These are phyloP conservation scores for Rhingia campestris DNA, from an alignment of 2,888 invertebrate species.

Conservation along the genomic window DNA sequence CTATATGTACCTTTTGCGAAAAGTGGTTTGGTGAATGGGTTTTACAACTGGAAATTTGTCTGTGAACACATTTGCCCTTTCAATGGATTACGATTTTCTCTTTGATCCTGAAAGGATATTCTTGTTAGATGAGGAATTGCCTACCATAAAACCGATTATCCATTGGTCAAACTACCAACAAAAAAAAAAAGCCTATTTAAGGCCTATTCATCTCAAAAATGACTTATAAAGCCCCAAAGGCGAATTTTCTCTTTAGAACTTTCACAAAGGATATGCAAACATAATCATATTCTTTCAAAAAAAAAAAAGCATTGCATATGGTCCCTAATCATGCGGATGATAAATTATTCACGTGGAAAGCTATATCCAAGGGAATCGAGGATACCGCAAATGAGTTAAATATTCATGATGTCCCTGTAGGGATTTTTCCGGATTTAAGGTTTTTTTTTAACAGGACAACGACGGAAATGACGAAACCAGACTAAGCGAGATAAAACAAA, in stretches of 20 bases:
- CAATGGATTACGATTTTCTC: slow-evolving; percentile 3
- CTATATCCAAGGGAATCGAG: slow-evolving; percentile 23
- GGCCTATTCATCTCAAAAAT: slow-evolving; percentile 32
- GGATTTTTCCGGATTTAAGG: slow-evolving; percentile 46
- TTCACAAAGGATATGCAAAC: slow-evolving; percentile 35
- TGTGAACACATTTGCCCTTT: slow-evolving; percentile 29
- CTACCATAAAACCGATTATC: slow-evolving; percentile 38
- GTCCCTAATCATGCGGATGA: slow-evolving; percentile 68
- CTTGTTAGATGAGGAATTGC: slow-evolving; percentile 51
- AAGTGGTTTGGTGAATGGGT: background rate
- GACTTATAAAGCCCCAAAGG: slow-evolving; percentile 43
- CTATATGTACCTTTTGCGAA: slow-evolving; percentile 4
- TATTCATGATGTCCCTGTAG: slow-evolving; percentile 59
- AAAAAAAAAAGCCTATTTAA: background rate
- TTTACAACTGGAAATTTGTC: slow-evolving; percentile 22
- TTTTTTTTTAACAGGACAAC: slow-evolving; percentile 13
- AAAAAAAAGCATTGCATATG: slow-evolving; percentile 14
- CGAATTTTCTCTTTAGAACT: slow-evolving; percentile 8
- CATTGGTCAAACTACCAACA: slow-evolving; percentile 31
- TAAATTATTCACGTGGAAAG: slow-evolving; percentile 56
- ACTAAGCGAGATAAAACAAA: slow-evolving; percentile 36
- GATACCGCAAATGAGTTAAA: slow-evolving; percentile 66
- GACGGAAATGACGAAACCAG: slow-evolving; percentile 12
- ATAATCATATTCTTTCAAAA: slow-evolving; percentile 53
- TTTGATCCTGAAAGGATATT: slow-evolving; percentile 61